These are phyloP conservation scores for Siphlonurus alternatus DNA, from an alignment of 2,888 invertebrate genomes.

Conservation along the genomic window DNA sequence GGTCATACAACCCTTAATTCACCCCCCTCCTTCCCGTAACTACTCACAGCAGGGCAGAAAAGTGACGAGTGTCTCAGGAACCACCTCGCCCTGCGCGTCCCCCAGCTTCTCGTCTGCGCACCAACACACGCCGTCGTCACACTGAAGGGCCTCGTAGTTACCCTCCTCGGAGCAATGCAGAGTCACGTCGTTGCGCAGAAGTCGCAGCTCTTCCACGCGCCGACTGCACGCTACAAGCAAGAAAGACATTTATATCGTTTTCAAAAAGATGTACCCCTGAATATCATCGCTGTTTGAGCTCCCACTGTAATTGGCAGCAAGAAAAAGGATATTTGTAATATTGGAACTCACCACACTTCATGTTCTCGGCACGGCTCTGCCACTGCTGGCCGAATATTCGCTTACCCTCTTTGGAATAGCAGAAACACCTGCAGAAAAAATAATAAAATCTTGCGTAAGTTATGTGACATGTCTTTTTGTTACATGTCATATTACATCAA, in stretches of 20 bases:
- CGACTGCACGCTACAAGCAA: constrained; percentile 45
- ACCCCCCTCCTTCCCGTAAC: no score
- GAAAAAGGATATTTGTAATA: no score
- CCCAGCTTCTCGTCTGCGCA: constrained; percentile 45
- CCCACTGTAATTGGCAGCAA: no score
- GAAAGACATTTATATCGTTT: no score
- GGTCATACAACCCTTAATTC: no score
- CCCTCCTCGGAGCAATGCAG: constrained; percentile 46
- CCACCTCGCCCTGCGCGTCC: constrained; percentile 31
- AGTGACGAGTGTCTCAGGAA: constrained; percentile 38
- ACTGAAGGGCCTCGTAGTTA: constrained; percentile 50
- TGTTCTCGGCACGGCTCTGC: constrained; percentile 35
- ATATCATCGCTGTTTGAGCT: no score
- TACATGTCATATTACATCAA: no score
- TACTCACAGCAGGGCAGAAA: constrained; percentile 47
- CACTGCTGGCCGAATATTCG: constrained; percentile 50
- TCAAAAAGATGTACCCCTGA: no score
- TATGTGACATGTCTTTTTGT: no score
- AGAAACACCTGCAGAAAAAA: constrained; percentile 47
- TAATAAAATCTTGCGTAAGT: no score
- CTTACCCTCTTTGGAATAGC: constrained; percentile 37
- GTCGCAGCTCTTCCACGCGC: constrained; percentile 11
- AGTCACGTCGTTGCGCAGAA: constrained; percentile 28
- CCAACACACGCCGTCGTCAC: constrained; percentile 49
- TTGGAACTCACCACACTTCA: constrained; percentile 51